Conservation (phyloP, 1,140 invertebrate species). For the Drosophila ambigua region DNA sequence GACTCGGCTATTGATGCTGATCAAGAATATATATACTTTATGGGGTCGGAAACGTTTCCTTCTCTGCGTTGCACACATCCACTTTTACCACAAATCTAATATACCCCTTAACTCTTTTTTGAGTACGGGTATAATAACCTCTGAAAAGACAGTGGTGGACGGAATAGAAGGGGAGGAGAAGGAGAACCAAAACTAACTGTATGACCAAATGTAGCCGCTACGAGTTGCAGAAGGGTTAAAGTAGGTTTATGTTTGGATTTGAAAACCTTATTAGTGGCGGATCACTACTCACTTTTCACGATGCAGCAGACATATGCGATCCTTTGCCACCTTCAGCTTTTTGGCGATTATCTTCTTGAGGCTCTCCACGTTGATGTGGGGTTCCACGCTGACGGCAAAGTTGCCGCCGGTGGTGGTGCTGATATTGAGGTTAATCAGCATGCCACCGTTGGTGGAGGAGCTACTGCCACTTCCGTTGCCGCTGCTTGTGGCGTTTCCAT, state of each 20-base stretch:
- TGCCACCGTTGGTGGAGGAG: slow-evolving; percentile 12
- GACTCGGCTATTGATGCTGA: no score
- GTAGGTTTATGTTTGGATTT: not conserved
- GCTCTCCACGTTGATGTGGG: slow-evolving; percentile 92
- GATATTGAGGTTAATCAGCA: slow-evolving; percentile 90
- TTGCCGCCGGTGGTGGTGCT: slow-evolving; percentile 95
- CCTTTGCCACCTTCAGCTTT: slow-evolving; percentile 94
- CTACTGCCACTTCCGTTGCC: slow-evolving; percentile 10
- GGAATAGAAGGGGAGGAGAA: not conserved
- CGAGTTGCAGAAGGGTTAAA: no score
- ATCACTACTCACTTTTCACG: slow-evolving; percentile 91
- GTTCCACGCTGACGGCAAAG: slow-evolving; percentile 92
- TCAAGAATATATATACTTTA: no score
- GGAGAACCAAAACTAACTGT: not conserved
- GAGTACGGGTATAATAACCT: no score
- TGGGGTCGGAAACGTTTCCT: no score
- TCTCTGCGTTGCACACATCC: no score
- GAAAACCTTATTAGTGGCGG: not conserved
- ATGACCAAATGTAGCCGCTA: no score
- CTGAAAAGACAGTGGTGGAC: slow-evolving; percentile 2
- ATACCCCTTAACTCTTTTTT: no score
- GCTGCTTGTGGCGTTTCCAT: slow-evolving; percentile 7
- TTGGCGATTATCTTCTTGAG: slow-evolving; percentile 96
- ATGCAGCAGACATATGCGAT: slow-evolving; percentile 95
- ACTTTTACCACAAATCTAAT: no score